A percentile compares a stretch with the other conserved stretches of the same genome.
Conservation (phyloP, 2,797 vertebrate genomes). For the Oceanodroma leucorhoa region DNA sequence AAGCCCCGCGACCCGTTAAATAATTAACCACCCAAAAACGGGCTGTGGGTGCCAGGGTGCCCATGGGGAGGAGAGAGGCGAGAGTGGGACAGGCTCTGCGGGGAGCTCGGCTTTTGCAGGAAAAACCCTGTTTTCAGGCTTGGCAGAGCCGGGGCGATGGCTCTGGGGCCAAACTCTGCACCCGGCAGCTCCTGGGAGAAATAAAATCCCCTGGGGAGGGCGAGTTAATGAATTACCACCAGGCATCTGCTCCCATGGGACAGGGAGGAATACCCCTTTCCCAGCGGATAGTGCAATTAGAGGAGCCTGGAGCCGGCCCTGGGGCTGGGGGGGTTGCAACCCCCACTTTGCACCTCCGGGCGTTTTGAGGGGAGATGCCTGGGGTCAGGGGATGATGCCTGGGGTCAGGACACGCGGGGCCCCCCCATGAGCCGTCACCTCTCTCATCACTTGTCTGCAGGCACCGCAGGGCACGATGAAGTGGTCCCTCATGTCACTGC, state of each 20-base stretch:
- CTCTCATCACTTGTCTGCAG: conserved; percentile 94
- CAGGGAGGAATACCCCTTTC: not conserved
- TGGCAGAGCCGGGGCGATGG: not conserved
- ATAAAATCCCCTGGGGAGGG: not conserved
- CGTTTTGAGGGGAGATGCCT: not conserved
- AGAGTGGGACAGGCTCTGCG: rapidly evolving
- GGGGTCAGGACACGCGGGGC: rapidly evolving
- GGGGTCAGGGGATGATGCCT: not conserved
- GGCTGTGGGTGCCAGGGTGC: not conserved
- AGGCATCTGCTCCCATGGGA: not conserved
- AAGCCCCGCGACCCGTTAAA: rapidly evolving
- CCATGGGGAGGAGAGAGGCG: rapidly evolving
- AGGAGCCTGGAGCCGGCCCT: not conserved
- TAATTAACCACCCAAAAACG: not conserved
- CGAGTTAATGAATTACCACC: not conserved
- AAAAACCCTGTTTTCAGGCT: not conserved
- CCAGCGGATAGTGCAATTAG: not conserved
- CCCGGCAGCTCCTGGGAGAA: not conserved
- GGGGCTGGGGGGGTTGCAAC: not conserved
- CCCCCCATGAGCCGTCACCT: conserved; percentile 72
- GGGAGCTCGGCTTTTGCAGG: not conserved
- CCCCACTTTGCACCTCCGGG: not conserved
- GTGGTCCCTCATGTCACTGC: conserved; percentile 81
- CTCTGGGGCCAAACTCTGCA: not conserved
- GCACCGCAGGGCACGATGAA: conserved; percentile 89